Evolutionary conservation across 2,113 vertebrate species (phyloP).

Genomic region (Alectura lathami): DNA sequence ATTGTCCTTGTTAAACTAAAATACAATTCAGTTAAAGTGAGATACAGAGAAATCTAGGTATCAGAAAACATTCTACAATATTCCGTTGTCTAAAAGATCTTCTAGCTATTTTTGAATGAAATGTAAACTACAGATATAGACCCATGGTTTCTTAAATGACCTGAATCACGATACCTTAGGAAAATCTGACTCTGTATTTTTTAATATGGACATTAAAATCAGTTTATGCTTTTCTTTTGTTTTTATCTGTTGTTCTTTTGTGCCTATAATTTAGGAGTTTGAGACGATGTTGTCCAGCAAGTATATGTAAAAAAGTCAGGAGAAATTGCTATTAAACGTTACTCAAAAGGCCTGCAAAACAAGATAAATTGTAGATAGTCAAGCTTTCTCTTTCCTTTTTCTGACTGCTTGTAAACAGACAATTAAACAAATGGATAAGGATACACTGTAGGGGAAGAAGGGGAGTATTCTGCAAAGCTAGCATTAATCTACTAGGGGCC

Average conservation of each 20-base stretch:
- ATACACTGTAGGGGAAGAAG: not conserved
- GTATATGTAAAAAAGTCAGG: not conserved
- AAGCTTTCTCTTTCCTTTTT: not conserved
- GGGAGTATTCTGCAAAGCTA: not conserved
- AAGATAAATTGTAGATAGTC: not conserved
- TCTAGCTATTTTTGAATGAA: not conserved
- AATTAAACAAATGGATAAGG: not conserved
- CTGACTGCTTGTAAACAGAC: not conserved
- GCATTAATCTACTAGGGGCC: not conserved
- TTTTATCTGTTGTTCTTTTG: not conserved
- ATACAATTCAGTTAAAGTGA: not conserved
- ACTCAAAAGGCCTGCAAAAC: not conserved
- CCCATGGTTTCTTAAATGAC: not conserved
- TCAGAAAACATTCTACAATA: not conserved
- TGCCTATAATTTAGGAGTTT: not conserved
- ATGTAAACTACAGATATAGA: not conserved
- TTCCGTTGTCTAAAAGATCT: not conserved
- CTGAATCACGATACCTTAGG: not conserved
- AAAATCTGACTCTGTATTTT: not conserved
- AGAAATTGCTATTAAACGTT: not conserved
- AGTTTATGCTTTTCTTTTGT: not conserved
- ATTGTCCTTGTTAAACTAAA: not conserved
- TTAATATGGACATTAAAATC: not conserved
- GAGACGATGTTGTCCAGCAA: not conserved
- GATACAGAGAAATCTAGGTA: not conserved